These are phyloP conservation scores for Ascaphus truei DNA, from an alignment of 2,113 vertebrate species.

Conservation along the genomic window DNA sequence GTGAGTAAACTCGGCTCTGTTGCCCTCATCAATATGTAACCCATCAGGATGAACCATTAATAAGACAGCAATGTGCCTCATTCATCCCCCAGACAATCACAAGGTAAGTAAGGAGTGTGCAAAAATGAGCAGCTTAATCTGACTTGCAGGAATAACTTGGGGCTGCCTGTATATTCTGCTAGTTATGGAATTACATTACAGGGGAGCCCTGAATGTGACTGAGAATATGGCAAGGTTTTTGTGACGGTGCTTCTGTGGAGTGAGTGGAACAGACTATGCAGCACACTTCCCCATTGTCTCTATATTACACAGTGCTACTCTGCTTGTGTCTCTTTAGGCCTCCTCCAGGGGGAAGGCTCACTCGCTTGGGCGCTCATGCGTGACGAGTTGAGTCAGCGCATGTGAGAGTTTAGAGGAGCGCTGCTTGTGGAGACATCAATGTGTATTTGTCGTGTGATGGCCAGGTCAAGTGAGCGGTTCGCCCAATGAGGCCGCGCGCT, in stretches of 20 bases:
- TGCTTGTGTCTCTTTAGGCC: slow-evolving; percentile 49
- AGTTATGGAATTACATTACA: slow-evolving; percentile 73
- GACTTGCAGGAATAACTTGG: slow-evolving; percentile 70
- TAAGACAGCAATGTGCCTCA: background rate
- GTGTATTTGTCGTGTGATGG: no score
- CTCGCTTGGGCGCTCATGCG: no score
- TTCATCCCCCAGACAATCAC: slow-evolving; percentile 66
- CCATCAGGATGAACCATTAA: no score
- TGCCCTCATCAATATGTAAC: background rate
- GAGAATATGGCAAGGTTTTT: slow-evolving; percentile 46
- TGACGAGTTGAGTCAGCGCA: no score
- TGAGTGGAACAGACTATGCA: background rate
- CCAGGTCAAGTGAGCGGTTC: no score
- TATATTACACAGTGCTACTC: no score
- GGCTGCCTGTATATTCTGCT: slow-evolving; percentile 82
- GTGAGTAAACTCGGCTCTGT: slow-evolving; percentile 46
- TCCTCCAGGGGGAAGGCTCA: no score
- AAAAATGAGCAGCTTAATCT: slow-evolving; percentile 77
- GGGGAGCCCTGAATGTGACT: slow-evolving; percentile 68
- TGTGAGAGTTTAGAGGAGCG: no score
- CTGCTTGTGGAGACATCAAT: no score
- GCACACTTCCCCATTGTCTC: no score
- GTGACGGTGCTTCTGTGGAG: slow-evolving; percentile 71
- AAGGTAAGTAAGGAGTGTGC: slow-evolving; percentile 71
- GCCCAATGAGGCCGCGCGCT: no score